Percentiles rank a stretch among this genome's conserved stretches.
Conservation (phyloP, 2,888 invertebrate genomes). For the Pyrrhia umbra region DNA sequence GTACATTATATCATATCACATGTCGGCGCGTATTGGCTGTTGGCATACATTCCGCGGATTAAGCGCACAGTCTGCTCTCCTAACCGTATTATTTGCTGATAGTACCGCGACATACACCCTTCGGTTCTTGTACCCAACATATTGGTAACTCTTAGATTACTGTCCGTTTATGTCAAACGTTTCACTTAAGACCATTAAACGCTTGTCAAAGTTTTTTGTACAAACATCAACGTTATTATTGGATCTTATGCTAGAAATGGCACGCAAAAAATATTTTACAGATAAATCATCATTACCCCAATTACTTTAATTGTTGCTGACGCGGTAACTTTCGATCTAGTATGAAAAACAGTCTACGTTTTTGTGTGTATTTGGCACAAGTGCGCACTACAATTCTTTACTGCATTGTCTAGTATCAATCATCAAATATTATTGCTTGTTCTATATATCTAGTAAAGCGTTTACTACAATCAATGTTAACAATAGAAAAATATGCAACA, state of each 20-base stretch:
- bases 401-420: slow-evolving; percentile 17
- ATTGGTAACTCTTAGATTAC: slow-evolving; percentile 67
- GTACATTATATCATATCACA: slow-evolving; percentile 72
- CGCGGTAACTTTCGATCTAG: slow-evolving; percentile 53
- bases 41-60: slow-evolving; percentile 75
- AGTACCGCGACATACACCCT: slow-evolving; percentile 66
- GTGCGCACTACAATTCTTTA: slow-evolving; percentile 5
- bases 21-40: slow-evolving; percentile 66
- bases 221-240: slow-evolving; percentile 60
- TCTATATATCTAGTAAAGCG: slow-evolving; percentile 39
- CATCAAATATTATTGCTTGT: slow-evolving; percentile 18
- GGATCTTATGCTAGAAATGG: slow-evolving; percentile 48
- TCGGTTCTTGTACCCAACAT: slow-evolving; percentile 68
- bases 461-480: slow-evolving; percentile 25
- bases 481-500: slow-evolving; percentile 44
- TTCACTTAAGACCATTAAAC: slow-evolving; percentile 61
- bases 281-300: slow-evolving; percentile 62
- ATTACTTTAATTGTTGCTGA: slow-evolving; percentile 56
- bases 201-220: slow-evolving; percentile 62
- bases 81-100: slow-evolving; percentile 77
- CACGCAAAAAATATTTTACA: slow-evolving; percentile 53
- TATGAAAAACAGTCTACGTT: slow-evolving; percentile 37
- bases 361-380: slow-evolving; percentile 25
- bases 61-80: slow-evolving; percentile 69
- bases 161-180: slow-evolving; percentile 66